A percentile compares a stretch with the other conserved stretches of the same genome.
These are phyloP conservation scores for Drosophila melanosoma DNA, from an alignment of 2,888 invertebrate species.

Conservation along the genomic window DNA sequence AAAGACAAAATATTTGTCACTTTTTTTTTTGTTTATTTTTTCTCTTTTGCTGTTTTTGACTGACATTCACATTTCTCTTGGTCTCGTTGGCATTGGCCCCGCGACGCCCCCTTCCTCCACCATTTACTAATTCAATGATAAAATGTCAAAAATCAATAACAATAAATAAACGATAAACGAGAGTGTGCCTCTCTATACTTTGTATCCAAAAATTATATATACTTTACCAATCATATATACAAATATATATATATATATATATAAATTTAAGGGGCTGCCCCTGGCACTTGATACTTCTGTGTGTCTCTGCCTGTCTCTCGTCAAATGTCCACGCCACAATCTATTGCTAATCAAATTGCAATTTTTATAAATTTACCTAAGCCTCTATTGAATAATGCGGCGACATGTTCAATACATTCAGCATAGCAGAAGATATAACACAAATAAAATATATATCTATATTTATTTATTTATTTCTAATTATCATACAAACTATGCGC, in stretches of 20 bases:
- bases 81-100: constrained; percentile 11
- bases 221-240: not conserved
- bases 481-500: not conserved
- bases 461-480: not conserved
- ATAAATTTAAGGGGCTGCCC: constrained; percentile 46
- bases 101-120: constrained; percentile 7
- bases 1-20: constrained; percentile 32
- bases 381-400: constrained; percentile 64
- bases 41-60: constrained; percentile 15
- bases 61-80: constrained; percentile 39
- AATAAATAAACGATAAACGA: constrained; percentile 79
- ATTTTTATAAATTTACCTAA: constrained; percentile 76
- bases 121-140: constrained; percentile 78
- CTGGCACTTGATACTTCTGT: constrained; percentile 35
- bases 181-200: constrained; percentile 67
- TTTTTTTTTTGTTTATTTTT: constrained; percentile 20
- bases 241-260: not conserved
- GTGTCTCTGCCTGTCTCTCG: constrained; percentile 33
- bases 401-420: constrained; percentile 39
- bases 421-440: constrained; percentile 10
- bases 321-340: constrained; percentile 39
- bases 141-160: constrained; percentile 82
- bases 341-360: constrained; percentile 74
- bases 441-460: not conserved
- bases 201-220: constrained; percentile 53